Conservation (phyloP, 2,888 invertebrate species). For the Mythimna impura region DNA sequence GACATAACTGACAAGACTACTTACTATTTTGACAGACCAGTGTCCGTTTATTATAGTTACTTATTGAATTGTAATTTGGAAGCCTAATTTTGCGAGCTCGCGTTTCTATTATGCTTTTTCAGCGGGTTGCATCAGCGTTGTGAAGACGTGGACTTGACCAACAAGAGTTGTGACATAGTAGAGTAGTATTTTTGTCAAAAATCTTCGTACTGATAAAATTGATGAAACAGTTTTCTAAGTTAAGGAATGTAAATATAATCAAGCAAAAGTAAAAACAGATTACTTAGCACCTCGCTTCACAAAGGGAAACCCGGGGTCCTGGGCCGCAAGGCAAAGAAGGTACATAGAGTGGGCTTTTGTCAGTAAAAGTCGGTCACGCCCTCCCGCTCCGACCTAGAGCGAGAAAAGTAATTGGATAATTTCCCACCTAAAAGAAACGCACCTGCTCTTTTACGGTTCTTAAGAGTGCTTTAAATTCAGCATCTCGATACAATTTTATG, state of each 20-base stretch:
- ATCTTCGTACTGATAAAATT: too few species aligned
- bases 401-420: too few species aligned
- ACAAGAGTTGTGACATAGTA: neutral
- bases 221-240: neutral
- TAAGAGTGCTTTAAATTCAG: conserved; percentile 10
- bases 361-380: too few species aligned
- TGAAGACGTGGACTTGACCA: neutral
- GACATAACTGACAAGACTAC: neutral
- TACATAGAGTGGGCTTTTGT: too few species aligned
- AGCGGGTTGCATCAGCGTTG: neutral
- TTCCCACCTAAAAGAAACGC: too few species aligned
- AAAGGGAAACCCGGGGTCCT: too few species aligned
- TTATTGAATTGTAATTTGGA: neutral
- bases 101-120: neutral
- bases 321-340: neutral
- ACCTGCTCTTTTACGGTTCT: neutral
- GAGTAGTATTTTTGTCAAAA: too few species aligned
- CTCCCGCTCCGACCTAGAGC: too few species aligned
- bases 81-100: neutral
- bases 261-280: neutral
- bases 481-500: conserved; percentile 30
- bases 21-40: neutral
- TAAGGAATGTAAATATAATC: neutral
- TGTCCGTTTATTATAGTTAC: neutral
- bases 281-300: neutral